Base-by-base conservation (phyloP, 2,797 vertebrate genomes). In the Streptopelia turtur region DNA sequence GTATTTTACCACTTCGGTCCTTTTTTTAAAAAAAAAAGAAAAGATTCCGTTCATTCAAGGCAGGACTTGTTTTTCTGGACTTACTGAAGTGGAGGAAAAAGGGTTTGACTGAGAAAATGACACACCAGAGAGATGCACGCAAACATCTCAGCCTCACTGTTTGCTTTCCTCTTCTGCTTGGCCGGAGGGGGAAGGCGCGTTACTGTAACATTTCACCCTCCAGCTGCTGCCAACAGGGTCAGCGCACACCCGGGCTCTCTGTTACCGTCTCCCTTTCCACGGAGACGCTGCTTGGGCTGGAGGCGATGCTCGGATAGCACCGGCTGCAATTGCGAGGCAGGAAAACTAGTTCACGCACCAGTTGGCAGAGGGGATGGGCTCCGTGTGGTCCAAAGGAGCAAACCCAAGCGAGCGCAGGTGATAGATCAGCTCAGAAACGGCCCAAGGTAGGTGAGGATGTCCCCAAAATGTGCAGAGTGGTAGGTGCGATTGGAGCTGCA, bases 11-110 rank as follows among this genome's bases (percentile, higher is more conserved):
- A 23, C 37, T 71, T 89, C 11, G 20, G n/a, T 71, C 35, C 18
- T 90, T 84, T 90, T 84, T 84, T 33, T 13, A 35, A 12, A 33
- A 49, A 45, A 37, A 90, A n/a, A 35, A 20, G 53, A 33, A 28
- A 43, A 21, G 13, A 17, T 24, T 50, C 17, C 5, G 1, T 65
- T 56, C 5, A 8, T 70, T 91, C 31, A 25, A 74, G 77, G 45
- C 74, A 91, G 56, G 72, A 64, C 85, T 94, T 53, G 84, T 94
- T 95, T 91, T 96, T 94, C 77, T 91, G 80, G 56, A 87, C 78
- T 89, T 82, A 52, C 59, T 56, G 70, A 92, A 83, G 50, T 53
- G 35, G 66, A 93, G 83, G 75, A n/a, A 53, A 87, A 93, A 77
- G 45, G 31, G 5, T 57, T 39, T 25, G 71, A 41, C 60, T 79